These are phyloP conservation scores for Hydroisotoma schaefferi DNA, from an alignment of 2,888 invertebrate species.

Conservation along the genomic window DNA sequence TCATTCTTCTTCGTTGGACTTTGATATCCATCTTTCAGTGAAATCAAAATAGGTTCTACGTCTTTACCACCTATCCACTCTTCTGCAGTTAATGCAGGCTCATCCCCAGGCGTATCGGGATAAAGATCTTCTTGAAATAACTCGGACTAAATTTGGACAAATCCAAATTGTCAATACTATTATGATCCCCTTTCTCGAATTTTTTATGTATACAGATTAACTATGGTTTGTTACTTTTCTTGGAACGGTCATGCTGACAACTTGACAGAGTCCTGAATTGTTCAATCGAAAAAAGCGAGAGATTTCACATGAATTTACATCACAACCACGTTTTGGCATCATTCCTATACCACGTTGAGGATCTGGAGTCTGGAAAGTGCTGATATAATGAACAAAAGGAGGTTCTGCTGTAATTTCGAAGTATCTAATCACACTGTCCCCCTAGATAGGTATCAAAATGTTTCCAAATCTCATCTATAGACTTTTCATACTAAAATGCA, in stretches of 20 bases:
- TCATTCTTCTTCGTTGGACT: slow-evolving; percentile 58
- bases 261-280: slow-evolving; percentile 90
- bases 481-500: background rate
- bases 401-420: slow-evolving; percentile 90
- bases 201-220: slow-evolving; percentile 1
- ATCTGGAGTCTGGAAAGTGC: slow-evolving; percentile 95
- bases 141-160: slow-evolving; percentile 66
- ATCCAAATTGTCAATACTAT: slow-evolving; percentile 6
- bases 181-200: background rate
- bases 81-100: slow-evolving; percentile 81
- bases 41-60: slow-evolving; percentile 85
- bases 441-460: no score
- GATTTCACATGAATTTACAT: slow-evolving; percentile 91
- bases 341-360: slow-evolving; percentile 94
- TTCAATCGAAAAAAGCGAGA: slow-evolving; percentile 92
- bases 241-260: slow-evolving; percentile 96
- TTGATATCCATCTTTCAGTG: slow-evolving; percentile 67
- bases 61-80: slow-evolving; percentile 89
- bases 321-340: slow-evolving; percentile 97
- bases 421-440: slow-evolving; percentile 94
- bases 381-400: slow-evolving; percentile 93
- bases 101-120: slow-evolving; percentile 89
- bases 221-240: slow-evolving; percentile 67
- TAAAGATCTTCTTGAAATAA: slow-evolving; percentile 96
- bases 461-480: no score